phyloP scores from a whole-genome alignment of 2,888 invertebrate species.

The Anorthoa munda region DNA sequence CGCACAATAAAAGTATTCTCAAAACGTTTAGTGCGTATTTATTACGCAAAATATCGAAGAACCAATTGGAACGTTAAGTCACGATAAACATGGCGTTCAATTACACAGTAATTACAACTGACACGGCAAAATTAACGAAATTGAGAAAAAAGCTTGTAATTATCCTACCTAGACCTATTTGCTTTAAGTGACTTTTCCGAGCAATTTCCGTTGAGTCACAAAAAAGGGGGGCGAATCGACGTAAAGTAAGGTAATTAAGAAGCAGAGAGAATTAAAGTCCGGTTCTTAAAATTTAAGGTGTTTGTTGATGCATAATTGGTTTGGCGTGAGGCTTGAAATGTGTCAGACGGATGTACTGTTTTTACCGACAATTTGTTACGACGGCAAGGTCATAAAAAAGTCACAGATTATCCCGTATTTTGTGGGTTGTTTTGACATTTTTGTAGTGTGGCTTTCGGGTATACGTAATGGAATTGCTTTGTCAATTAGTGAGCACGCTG shows the following conservation, averaged over 20 bases:
- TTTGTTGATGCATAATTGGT: slow-evolving; percentile 65
- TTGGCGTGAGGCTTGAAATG: slow-evolving; percentile 43
- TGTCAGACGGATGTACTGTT: not conserved
- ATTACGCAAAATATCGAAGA: not conserved
- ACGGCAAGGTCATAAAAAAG: slow-evolving; percentile 13
- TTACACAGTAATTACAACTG: slow-evolving; percentile 65
- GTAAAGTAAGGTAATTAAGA: slow-evolving; percentile 84
- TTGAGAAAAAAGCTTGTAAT: slow-evolving; percentile 76
- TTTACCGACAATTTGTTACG: slow-evolving; percentile 21
- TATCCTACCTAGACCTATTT: slow-evolving; percentile 83
- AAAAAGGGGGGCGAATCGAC: slow-evolving; percentile 77
- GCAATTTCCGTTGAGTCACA: slow-evolving; percentile 83
- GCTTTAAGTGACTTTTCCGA: slow-evolving; percentile 84
- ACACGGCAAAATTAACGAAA: slow-evolving; percentile 72
- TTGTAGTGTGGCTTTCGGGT: not conserved
- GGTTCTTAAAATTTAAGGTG: slow-evolving; percentile 54
- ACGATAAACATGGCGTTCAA: slow-evolving; percentile 51
- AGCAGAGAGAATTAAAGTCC: slow-evolving; percentile 75
- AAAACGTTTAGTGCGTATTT: not conserved
- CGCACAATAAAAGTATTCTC: too few species aligned
- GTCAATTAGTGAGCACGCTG: slow-evolving; percentile 13
- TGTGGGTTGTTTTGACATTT: slow-evolving; percentile 25
- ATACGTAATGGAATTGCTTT: slow-evolving; percentile 15
- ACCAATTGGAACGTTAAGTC: slow-evolving; percentile 25
- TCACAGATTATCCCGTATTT: slow-evolving; percentile 11